Evolutionary conservation across 2,113 vertebrate species (phyloP).

Genomic region (Alaudala cheleensis): DNA sequence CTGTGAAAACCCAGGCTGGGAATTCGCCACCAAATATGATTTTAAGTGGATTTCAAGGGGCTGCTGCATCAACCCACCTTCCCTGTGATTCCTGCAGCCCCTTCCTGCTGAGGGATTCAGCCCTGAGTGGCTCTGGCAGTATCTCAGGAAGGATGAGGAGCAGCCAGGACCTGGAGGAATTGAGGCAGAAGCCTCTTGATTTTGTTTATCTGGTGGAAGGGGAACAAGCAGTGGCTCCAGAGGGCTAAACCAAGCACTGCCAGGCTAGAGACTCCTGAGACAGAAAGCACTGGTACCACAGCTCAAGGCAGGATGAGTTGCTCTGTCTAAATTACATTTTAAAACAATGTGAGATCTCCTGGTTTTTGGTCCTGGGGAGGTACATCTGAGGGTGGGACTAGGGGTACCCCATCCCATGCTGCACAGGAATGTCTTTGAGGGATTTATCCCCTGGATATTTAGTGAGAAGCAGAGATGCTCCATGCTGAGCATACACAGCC

Average conservation of each 20-base stretch:
- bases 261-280: neutral
- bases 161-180: neutral
- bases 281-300: neutral
- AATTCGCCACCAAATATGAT: neutral
- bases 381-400: no score
- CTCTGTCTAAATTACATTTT: neutral
- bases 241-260: neutral
- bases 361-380: neutral
- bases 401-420: rapidly evolving
- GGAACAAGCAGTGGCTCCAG: rapidly evolving
- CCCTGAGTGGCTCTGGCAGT: neutral
- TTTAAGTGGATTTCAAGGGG: neutral
- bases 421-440: neutral
- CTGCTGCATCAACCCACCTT: neutral
- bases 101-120: neutral
- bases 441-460: neutral
- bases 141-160: neutral
- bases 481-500: rapidly evolving
- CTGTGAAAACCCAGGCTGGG: rapidly evolving
- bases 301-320: rapidly evolving
- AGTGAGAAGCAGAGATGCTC: neutral
- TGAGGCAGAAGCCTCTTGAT: neutral
- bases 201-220: neutral
- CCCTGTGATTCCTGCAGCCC: rapidly evolving
- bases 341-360: neutral